These are phyloP conservation scores for Tragelaphus scriptus DNA, from an alignment of 2,113 vertebrate genomes.

Conservation along the genomic window DNA sequence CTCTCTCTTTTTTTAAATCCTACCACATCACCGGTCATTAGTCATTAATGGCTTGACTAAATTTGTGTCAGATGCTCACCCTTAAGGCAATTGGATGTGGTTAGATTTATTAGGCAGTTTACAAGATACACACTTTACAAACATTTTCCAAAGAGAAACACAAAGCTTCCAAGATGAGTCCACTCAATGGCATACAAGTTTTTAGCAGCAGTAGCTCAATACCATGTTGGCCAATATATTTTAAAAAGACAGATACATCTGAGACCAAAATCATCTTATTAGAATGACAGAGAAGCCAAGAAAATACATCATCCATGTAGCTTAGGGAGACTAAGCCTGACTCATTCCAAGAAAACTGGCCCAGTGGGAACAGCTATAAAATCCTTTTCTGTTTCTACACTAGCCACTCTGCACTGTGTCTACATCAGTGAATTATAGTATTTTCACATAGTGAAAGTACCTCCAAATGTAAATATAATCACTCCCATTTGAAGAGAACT, in stretches of 20 bases:
- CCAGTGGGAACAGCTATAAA: conserved; percentile 23
- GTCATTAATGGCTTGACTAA: neutral
- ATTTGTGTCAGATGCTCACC: neutral
- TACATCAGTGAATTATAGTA: conserved; percentile 32
- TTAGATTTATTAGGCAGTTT: neutral
- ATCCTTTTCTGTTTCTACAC: neutral
- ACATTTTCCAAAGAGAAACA: conserved; percentile 17
- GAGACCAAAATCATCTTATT: conserved; percentile 58
- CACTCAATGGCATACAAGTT: neutral
- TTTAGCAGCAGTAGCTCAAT: conserved; percentile 19
- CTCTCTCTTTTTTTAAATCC: neutral
- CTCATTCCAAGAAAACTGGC: conserved; percentile 58
- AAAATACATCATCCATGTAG: conserved; percentile 19
- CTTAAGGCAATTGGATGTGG: neutral
- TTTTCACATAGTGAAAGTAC: fast-evolving
- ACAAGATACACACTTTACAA: neutral
- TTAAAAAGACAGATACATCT: conserved; percentile 56
- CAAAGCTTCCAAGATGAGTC: neutral
- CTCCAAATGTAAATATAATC: neutral
- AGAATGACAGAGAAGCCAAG: conserved; percentile 56
- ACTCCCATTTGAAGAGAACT: neutral
- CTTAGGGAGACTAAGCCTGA: conserved; percentile 52
- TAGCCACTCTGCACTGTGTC: conserved; percentile 8
- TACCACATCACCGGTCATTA: neutral
- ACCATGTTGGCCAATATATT: conserved; percentile 41